Evolutionary conservation across 2,888 invertebrate genomes (phyloP).

Genomic region (Nomada ferruginata): DNA sequence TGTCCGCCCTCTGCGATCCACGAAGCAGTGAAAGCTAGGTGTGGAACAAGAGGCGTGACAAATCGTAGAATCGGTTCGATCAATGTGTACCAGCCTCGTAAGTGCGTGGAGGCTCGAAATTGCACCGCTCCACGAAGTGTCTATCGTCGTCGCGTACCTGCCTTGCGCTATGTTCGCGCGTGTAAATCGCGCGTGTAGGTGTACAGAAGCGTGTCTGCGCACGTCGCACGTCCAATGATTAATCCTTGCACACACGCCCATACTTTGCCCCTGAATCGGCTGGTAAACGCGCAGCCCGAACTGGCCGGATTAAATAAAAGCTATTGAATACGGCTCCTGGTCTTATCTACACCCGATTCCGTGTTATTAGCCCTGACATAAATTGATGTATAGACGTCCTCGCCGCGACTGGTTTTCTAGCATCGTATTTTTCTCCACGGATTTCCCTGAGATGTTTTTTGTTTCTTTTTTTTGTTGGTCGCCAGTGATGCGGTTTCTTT

Average conservation of each 20-base stretch:
- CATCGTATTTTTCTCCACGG: background rate
- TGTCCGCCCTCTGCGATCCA: conserved; percentile 73
- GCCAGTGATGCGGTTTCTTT: background rate
- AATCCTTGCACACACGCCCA: conserved; percentile 69
- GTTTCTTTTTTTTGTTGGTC: background rate
- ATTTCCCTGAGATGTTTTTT: background rate
- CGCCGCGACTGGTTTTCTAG: conserved; percentile 27
- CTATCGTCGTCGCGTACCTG: conserved; percentile 1
- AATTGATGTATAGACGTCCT: conserved; percentile 49
- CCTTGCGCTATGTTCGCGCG: conserved; percentile 32
- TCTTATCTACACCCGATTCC: conserved; percentile 64
- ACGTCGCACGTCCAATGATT: conserved; percentile 58
- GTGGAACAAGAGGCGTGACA: conserved; percentile 79
- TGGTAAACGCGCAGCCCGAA: conserved; percentile 58
- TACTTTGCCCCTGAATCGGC: conserved; percentile 74
- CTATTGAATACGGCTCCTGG: conserved; percentile 70
- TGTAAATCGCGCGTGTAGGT: conserved; percentile 32
- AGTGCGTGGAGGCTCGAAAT: conserved; percentile 59
- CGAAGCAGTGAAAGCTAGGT: conserved; percentile 77
- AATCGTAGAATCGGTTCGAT: conserved; percentile 78
- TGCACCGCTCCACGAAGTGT: conserved; percentile 33
- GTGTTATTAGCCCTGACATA: conserved; percentile 64
- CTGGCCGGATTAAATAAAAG: conserved; percentile 67
- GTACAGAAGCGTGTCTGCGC: conserved; percentile 37
- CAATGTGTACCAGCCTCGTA: conserved; percentile 65